These are phyloP conservation scores for Apostichopus parvimensis DNA, from an alignment of 35 echinoderm and acorn worm species.

Conservation along the genomic window DNA sequence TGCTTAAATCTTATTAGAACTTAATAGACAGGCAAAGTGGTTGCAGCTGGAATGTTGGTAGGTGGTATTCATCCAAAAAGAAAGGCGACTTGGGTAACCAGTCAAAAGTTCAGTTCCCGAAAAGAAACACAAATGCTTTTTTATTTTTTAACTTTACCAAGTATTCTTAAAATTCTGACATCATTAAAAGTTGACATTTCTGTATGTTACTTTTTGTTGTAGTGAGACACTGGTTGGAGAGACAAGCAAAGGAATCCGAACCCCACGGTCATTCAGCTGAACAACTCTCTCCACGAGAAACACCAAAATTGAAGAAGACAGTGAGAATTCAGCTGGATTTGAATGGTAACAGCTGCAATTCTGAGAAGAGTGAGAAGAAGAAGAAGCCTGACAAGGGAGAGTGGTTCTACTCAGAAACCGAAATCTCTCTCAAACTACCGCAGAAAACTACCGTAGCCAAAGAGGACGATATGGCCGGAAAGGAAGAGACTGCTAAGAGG, in stretches of 20 bases:
- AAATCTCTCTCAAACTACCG: conserved; percentile 27
- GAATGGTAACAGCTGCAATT: conserved; percentile 33
- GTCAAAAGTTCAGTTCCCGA: too few relatives aligned
- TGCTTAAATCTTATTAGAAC: too few relatives aligned
- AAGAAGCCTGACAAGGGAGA: background rate
- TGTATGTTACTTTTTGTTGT: background rate
- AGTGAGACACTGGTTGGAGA: conserved; percentile 48
- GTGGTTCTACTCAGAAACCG: background rate
- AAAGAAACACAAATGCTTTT: background rate
- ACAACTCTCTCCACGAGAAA: conserved; percentile 33
- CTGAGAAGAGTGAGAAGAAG: background rate
- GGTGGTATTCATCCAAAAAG: too few relatives aligned
- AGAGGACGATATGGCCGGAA: background rate
- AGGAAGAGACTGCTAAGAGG: background rate
- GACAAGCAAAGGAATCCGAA: conserved; percentile 6
- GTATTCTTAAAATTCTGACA: background rate
- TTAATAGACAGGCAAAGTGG: too few relatives aligned
- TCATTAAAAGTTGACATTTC: background rate
- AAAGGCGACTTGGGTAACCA: too few relatives aligned
- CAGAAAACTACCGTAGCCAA: background rate
- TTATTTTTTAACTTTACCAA: background rate
- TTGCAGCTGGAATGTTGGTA: too few relatives aligned
- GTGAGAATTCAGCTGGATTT: conserved; percentile 47
- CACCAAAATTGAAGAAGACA: conserved; percentile 31
- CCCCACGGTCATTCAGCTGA: conserved; percentile 41